Evolutionary conservation across 2,888 invertebrate species (phyloP).

Genomic region (Hypercompe scribonia): DNA sequence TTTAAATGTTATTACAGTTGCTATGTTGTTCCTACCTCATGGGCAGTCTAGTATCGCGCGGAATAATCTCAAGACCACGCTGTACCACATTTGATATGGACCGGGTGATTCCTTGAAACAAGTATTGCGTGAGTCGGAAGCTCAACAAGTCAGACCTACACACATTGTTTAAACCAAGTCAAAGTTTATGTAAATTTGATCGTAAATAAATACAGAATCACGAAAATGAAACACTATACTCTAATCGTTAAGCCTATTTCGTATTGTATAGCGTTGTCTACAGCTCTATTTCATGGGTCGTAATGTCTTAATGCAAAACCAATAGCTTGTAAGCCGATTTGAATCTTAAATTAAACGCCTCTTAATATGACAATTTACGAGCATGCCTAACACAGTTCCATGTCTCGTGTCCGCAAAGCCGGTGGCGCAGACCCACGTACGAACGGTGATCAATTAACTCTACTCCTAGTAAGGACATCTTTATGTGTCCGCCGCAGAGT

Average conservation of each 20-base stretch:
- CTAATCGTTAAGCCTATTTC: neutral
- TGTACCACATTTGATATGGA: conserved; percentile 57
- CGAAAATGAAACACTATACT: conserved; percentile 54
- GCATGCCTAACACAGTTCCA: conserved; percentile 61
- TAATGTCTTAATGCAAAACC: conserved; percentile 66
- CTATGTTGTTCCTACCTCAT: conserved; percentile 63
- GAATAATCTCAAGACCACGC: conserved; percentile 65
- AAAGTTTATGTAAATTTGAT: conserved; percentile 23
- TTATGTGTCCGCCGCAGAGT: conserved; percentile 61
- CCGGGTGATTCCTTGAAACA: conserved; percentile 48
- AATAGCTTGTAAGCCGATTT: conserved; percentile 70
- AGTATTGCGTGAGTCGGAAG: conserved; percentile 62
- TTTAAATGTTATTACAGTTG: conserved; percentile 75
- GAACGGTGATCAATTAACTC: conserved; percentile 72
- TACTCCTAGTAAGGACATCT: conserved; percentile 69
- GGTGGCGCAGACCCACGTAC: conserved; percentile 35
- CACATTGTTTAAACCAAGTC: conserved; percentile 34
- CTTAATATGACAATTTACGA: conserved; percentile 76
- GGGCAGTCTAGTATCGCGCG: conserved; percentile 66
- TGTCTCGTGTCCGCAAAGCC: conserved; percentile 53
- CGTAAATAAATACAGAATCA: conserved; percentile 41
- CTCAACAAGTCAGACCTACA: conserved; percentile 41
- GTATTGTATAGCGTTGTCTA: conserved; percentile 39
- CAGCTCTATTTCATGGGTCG: conserved; percentile 63
- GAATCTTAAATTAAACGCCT: conserved; percentile 68